Percentiles rank a stretch among this genome's conserved stretches.
phyloP scores from a whole-genome alignment of 2,797 vertebrate species.

The Pygocentrus nattereri region DNA sequence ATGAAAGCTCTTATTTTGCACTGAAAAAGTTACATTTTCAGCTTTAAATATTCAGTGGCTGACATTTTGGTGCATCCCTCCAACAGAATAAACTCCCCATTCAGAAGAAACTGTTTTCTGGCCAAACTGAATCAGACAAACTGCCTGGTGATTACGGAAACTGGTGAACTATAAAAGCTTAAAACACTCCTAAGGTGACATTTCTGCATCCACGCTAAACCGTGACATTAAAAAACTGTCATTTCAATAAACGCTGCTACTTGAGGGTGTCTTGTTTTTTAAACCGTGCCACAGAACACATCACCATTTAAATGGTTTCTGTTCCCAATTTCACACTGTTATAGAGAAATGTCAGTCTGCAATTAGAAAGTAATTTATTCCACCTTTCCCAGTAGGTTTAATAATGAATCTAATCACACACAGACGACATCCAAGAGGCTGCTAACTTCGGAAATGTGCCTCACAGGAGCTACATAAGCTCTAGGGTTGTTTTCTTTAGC shows the following conservation, averaged over 20 bases:
- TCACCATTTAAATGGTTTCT: conserved; percentile 18
- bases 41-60: too few species aligned
- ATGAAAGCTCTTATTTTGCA: too few species aligned
- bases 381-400: background rate
- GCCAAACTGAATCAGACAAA: background rate
- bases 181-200: background rate
- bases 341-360: conserved; percentile 4
- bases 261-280: background rate
- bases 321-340: background rate
- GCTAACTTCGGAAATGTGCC: conserved; percentile 6
- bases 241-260: background rate
- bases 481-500: background rate
- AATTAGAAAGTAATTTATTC: conserved; percentile 20
- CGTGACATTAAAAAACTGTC: background rate
- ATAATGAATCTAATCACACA: conserved; percentile 5
- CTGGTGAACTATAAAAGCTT: background rate
- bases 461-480: background rate
- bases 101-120: background rate
- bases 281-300: conserved; percentile 6
- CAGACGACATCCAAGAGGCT: conserved; percentile 10
- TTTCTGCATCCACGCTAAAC: background rate
- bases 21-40: too few species aligned
- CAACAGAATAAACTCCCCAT: background rate
- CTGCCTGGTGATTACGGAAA: background rate
- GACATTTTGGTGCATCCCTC: too few species aligned